These are phyloP conservation scores for Cyclophora punctaria DNA, from an alignment of 2,888 invertebrate species.

Conservation along the genomic window DNA sequence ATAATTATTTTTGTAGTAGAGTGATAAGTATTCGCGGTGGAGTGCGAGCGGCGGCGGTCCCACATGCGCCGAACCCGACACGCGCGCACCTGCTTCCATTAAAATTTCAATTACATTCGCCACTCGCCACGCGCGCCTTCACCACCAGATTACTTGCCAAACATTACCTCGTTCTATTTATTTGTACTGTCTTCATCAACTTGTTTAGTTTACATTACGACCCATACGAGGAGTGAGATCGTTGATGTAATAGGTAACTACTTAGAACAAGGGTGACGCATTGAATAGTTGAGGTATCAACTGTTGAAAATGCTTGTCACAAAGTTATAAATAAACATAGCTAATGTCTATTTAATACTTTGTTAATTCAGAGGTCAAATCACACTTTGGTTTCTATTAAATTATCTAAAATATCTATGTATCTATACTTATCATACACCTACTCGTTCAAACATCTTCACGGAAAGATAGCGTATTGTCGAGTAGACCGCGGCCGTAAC, in stretches of 20 bases:
- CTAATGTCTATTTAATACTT: too few species aligned
- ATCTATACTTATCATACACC: too few species aligned
- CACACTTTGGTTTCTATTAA: too few species aligned
- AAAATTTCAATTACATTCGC: slow-evolving; percentile 24
- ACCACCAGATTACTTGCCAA: slow-evolving; percentile 11
- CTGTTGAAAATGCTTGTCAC: too few species aligned
- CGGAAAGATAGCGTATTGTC: neutral
- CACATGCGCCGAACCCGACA: slow-evolving; percentile 7
- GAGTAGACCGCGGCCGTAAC: slow-evolving; percentile 13
- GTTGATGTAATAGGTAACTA: too few species aligned
- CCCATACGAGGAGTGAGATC: too few species aligned
- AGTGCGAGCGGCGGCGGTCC: neutral
- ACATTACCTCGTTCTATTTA: slow-evolving; percentile 18
- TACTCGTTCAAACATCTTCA: too few species aligned
- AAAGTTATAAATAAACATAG: too few species aligned
- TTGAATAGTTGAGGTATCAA: too few species aligned
- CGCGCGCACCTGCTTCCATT: slow-evolving; percentile 24
- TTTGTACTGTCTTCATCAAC: slow-evolving; percentile 12
- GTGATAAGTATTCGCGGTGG: neutral
- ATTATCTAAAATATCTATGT: too few species aligned
- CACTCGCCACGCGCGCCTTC: slow-evolving; percentile 2
- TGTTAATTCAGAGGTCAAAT: too few species aligned
- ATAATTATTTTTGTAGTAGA: neutral
- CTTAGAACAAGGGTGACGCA: too few species aligned
- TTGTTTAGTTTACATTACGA: slow-evolving; percentile 4